Base-by-base conservation (phyloP, 2,113 vertebrate genomes). In the Lanius collurio region DNA sequence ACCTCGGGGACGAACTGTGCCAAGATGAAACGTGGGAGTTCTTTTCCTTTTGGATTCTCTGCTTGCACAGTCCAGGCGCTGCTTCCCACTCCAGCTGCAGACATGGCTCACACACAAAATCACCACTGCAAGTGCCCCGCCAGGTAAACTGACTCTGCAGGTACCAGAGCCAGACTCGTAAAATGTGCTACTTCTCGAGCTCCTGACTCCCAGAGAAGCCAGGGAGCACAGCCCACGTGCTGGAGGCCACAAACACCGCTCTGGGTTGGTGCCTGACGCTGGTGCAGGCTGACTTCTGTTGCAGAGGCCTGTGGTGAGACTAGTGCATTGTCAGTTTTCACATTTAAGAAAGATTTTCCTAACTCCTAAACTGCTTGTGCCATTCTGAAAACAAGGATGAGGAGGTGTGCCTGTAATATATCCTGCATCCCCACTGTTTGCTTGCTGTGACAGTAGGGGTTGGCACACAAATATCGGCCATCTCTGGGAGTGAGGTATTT, bases 21-120 rank as follows among this genome's bases (percentile, higher is more conserved):
- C n/a, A 35, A 42, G 33, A 30, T 49, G 33, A 68, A 79, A 57
- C 27, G 46, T 0, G 24, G 42, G 5, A 3, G 5, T 6, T 42
- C 42, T 68, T 75, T 33, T 31, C 33, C 23, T 68, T 64, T 24
- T 0, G 2, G 28, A 21, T 44, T 52, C 83, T 52, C 49, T 4
- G 2, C 30, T 73, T 73, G 63, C 30, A 83, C 15, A 8, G 30
- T 11, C 24, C 46, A 77, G 52, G 28, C 0, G 0, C 33, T 56
- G 62, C 77, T 81, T 93, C 44, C 21, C 26, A 37, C 26, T 60
- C 37, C 27, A 50, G 12, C n/a, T 26, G 60, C n/a, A 83, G 70
- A 4, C 17, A 9, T 4, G 47, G 86, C 39, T 88, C 19, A 33
- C 50, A n/a, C 20, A 9, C 20, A 46, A 16, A 53, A 68, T 23